Base-by-base conservation (phyloP, 1,140 invertebrate genomes). In the Aricia agestis region DNA sequence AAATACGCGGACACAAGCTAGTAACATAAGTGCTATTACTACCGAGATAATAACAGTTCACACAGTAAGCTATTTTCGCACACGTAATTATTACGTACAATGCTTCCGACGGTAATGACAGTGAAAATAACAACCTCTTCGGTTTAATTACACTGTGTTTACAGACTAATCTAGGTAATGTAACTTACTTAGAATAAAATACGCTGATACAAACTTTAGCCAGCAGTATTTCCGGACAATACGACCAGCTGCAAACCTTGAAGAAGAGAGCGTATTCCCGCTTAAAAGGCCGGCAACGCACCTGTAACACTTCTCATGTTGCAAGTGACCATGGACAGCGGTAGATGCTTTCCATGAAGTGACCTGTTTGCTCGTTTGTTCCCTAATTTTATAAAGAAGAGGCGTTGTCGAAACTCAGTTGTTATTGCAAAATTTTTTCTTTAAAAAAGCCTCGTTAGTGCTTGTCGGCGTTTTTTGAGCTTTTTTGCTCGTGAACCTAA, bases 21-120 rank as follows among this genome's bases (percentile, higher is more conserved):
- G 9, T 52, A 45, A 45, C 11, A 9, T 45, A 45, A 9, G 42
- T 45, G 42, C 42, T 45, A n/a, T 45, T 45, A 52, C 45, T 11
- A 13, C 45, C 45, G 4, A 52, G 45, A 52, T 52, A 52, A 52
- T 52, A 11, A 52, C 45, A 52, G 45, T 52, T 52, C 45, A 52
- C 45, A 52, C 45, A 52, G 45, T 52, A 52, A 52, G 13, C 45
- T 52, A 52, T 52, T 52, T 52, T 52, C 45, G 45, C 45, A 52
- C 45, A 52, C 45, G 45, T 52, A 52, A 52, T 52, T 52, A 52
- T 52, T 52, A 52, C 45, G 45, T 52, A 13, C 41, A 42, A 13
- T 52, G 11, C 13, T 13, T 52, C 45, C 45, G 45, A 52, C 45
- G 45, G 10, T 52, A 52, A 52, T 52, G 45, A 52, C 45, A 52